These are phyloP conservation scores for Aepyceros melampus DNA, from an alignment of 2,113 vertebrate species.

Conservation along the genomic window DNA sequence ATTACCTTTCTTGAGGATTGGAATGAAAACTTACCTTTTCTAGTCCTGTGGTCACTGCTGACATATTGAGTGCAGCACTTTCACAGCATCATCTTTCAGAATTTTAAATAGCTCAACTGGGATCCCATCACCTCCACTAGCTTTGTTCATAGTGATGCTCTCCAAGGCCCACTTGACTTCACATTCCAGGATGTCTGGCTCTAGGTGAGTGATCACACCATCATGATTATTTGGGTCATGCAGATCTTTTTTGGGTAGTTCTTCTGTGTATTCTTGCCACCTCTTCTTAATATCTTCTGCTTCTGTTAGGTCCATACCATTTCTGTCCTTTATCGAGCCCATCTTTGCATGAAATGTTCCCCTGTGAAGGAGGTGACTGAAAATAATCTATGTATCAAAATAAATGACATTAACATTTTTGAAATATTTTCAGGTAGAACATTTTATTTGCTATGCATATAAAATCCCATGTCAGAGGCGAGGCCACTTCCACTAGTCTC, in stretches of 20 bases:
- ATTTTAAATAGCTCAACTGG: not conserved
- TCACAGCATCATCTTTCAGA: not conserved
- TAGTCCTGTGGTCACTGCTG: not conserved
- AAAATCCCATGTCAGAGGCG: not conserved
- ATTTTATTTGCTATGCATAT: not conserved
- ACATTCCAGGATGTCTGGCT: not conserved
- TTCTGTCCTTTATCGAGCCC: not conserved
- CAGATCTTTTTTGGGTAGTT: not conserved
- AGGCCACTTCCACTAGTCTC: accelerated
- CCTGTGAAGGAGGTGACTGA: not conserved
- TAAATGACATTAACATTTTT: not conserved
- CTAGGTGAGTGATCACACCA: not conserved
- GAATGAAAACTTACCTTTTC: not conserved
- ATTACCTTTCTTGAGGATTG: not conserved
- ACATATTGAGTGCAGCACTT: not conserved
- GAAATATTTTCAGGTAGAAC: not conserved
- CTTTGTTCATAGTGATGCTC: not conserved
- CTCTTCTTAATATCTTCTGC: not conserved
- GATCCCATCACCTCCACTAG: not conserved
- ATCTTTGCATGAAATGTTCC: not conserved
- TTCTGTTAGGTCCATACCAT: not conserved
- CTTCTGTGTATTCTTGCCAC: not conserved
- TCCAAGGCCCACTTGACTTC: not conserved
- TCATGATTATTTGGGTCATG: not conserved
- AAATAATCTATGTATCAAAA: not conserved